Evolutionary conservation across 2,113 vertebrate species (phyloP).

Genomic region (Protobothrops flavoviridis): DNA sequence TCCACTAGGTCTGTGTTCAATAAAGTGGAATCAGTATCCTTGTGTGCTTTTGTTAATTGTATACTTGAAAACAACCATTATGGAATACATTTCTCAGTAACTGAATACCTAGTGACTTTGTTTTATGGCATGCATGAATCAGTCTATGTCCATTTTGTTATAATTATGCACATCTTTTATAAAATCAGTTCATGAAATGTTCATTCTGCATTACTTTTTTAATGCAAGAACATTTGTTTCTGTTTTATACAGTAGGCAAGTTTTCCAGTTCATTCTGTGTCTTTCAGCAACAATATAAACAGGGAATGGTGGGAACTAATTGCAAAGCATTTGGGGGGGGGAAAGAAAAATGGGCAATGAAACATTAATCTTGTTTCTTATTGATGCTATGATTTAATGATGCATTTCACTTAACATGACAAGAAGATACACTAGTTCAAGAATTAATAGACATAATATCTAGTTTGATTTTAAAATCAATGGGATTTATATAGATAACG

Average conservation of each 20-base stretch:
- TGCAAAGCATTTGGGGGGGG: neutral
- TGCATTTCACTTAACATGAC: neutral
- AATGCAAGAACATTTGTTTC: neutral
- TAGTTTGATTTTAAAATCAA: constrained; percentile 1
- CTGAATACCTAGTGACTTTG: neutral
- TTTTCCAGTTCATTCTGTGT: neutral
- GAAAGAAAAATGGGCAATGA: neutral
- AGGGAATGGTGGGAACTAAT: neutral
- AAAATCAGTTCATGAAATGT: neutral
- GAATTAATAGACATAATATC: neutral
- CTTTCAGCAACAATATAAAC: neutral
- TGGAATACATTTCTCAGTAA: too few relatives aligned
- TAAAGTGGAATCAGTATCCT: neutral
- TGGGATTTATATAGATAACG: constrained; percentile 8
- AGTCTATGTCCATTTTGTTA: neutral
- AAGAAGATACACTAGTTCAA: neutral
- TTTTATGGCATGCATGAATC: neutral
- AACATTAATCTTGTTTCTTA: neutral
- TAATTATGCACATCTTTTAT: neutral
- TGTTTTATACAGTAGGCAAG: neutral
- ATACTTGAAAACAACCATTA: neutral
- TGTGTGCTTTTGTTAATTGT: neutral
- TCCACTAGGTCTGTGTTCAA: neutral
- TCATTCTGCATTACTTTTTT: neutral
- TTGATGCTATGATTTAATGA: neutral